Conservation (phyloP, 1,140 invertebrate genomes). For the Lamellibrachia luymesi region DNA sequence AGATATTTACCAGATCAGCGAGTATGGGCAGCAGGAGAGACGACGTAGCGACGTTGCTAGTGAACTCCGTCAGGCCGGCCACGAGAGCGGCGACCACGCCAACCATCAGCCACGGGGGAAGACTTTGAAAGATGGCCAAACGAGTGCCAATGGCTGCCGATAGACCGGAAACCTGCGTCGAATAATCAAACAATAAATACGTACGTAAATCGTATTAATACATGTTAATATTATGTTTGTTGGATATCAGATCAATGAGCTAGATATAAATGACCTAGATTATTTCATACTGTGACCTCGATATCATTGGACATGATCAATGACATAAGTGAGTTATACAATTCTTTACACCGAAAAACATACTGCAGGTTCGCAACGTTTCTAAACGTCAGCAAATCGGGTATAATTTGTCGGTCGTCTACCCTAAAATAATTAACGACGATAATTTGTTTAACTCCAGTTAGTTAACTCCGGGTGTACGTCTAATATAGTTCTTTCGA, state of each 20-base stretch:
- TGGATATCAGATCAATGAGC: not conserved
- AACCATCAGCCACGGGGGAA: conserved; percentile 39
- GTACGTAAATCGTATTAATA: not conserved
- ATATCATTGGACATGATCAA: too few species aligned
- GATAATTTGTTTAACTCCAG: too few species aligned
- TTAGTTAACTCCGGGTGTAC: too few species aligned
- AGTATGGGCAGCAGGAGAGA: conserved; percentile 84
- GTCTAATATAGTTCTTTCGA: too few species aligned
- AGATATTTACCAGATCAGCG: conserved; percentile 46
- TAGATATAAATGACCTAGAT: too few species aligned
- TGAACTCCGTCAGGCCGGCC: conserved; percentile 57
- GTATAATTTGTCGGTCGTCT: too few species aligned
- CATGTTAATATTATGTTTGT: not conserved
- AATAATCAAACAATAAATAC: not conserved
- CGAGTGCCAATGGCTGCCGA: conserved; percentile 42
- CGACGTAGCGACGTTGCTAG: conserved; percentile 67
- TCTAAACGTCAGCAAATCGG: too few species aligned
- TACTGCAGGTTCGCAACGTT: too few species aligned
- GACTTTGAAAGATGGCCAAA: conserved; percentile 34
- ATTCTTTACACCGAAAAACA: too few species aligned
- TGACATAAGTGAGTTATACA: too few species aligned
- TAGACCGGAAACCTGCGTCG: conserved; percentile 41
- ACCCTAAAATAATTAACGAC: too few species aligned
- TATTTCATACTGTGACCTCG: too few species aligned
- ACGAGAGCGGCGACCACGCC: conserved; percentile 51